Evolutionary conservation across 2,113 vertebrate species (phyloP).

Genomic region (Onychorhynchus coronatus): DNA sequence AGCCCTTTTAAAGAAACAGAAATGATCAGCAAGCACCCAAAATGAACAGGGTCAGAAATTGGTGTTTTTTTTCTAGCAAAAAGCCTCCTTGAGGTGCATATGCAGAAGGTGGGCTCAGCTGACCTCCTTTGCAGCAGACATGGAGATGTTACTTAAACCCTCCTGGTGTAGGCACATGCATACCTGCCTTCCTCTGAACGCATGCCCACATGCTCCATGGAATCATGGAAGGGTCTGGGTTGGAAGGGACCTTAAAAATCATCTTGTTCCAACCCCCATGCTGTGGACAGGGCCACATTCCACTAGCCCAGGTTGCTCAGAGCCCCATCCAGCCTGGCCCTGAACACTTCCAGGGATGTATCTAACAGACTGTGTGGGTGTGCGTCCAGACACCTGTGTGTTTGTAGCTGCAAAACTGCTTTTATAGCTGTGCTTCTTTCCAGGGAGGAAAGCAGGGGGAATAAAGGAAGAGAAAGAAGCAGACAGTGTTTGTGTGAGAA

Average conservation of each 20-base stretch:
- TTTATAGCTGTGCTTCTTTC: not conserved
- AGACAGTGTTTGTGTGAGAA: not conserved
- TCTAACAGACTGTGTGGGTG: not conserved
- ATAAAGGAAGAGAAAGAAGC: not conserved
- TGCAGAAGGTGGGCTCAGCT: not conserved
- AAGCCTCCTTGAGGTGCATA: not conserved
- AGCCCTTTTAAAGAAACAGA: not conserved
- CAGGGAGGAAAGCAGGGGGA: not conserved
- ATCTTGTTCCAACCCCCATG: not conserved
- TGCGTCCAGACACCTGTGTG: not conserved
- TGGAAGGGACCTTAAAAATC: not conserved
- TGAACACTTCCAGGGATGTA: not conserved
- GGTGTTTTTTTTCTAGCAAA: not conserved
- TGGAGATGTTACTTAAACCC: not conserved
- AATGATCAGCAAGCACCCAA: not conserved
- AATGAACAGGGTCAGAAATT: not conserved
- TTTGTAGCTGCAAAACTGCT: not conserved
- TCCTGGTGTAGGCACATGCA: not conserved
- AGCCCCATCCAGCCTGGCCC: not conserved
- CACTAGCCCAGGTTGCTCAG: not conserved
- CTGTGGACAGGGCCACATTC: not conserved
- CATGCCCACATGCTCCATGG: fast-evolving
- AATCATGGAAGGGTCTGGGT: not conserved
- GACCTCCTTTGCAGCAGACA: not conserved
- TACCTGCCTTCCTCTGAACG: not conserved